phyloP scores from a whole-genome alignment of 1,140 invertebrate species.

The Phthorimaea operculella region DNA sequence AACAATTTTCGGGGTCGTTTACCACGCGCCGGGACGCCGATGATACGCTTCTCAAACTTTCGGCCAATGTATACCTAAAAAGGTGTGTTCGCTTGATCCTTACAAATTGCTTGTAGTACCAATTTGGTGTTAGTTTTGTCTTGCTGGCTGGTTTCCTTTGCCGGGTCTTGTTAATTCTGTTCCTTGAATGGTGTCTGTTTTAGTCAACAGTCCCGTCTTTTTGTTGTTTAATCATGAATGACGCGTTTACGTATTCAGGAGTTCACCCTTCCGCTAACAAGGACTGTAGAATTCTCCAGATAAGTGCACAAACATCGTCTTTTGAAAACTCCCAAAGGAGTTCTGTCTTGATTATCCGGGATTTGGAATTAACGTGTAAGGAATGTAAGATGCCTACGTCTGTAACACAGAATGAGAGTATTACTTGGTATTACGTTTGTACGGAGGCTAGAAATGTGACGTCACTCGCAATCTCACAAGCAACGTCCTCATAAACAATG shows the following conservation, averaged over 20 bases:
- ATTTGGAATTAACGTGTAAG: conserved; percentile 55
- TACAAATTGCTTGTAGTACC: conserved; percentile 21
- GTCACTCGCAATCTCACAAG: conserved; percentile 22
- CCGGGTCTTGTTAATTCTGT: background rate
- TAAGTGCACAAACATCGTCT: conserved; percentile 59
- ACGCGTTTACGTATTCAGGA: conserved; percentile 59
- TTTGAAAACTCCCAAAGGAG: conserved; percentile 49
- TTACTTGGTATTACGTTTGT: conserved; percentile 37
- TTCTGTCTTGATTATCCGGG: conserved; percentile 51
- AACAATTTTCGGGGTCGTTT: conserved; percentile 56
- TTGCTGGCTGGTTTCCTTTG: background rate
- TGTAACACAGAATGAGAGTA: conserved; percentile 22
- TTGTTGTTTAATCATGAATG: conserved; percentile 56
- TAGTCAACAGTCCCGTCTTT: conserved; percentile 43
- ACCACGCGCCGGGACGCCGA: conserved; percentile 45
- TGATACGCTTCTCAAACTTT: conserved; percentile 46
- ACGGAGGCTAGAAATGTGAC: conserved; percentile 32
- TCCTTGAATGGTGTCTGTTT: conserved; percentile 26
- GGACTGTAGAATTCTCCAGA: conserved; percentile 32
- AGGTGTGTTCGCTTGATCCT: conserved; percentile 18
- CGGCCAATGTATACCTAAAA: conserved; percentile 11
- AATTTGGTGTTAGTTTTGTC: background rate
- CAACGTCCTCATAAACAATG: conserved; percentile 26
- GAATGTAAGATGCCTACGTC: conserved; percentile 18
- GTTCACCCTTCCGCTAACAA: conserved; percentile 50